A percentile compares a stretch with the other conserved stretches of the same genome.
These are phyloP conservation scores for Heterodera schachtii DNA, from an alignment of 1,140 invertebrate species.

Conservation along the genomic window DNA sequence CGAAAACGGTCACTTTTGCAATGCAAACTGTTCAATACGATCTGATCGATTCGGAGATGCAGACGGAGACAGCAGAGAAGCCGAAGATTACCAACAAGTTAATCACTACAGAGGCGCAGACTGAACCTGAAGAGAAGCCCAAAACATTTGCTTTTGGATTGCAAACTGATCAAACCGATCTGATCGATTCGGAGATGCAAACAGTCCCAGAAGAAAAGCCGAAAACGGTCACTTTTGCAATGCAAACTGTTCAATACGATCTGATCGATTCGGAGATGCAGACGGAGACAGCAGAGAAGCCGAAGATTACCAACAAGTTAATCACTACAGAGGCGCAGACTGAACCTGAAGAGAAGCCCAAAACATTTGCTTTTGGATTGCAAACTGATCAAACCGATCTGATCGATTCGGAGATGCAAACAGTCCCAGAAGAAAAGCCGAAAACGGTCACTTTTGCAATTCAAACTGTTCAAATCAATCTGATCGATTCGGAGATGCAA, in stretches of 20 bases:
- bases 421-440: slow-evolving; percentile 7
- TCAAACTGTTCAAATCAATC: slow-evolving; percentile 9
- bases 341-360: neutral
- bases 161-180: neutral
- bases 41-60: neutral
- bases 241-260: slow-evolving; percentile 1
- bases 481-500: neutral
- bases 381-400: slow-evolving; percentile 5
- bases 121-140: neutral
- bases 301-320: too few species aligned
- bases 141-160: neutral
- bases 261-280: neutral
- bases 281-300: neutral
- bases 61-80: neutral
- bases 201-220: neutral
- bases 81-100: neutral
- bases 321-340: slow-evolving; percentile 2
- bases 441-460: neutral
- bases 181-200: neutral
- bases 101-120: neutral
- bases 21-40: neutral
- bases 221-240: neutral
- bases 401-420: neutral
- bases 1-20: neutral
- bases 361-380: neutral